phyloP scores from a whole-genome alignment of 92 coral and sea anemone species.

The Palythoa caribaeorum region DNA sequence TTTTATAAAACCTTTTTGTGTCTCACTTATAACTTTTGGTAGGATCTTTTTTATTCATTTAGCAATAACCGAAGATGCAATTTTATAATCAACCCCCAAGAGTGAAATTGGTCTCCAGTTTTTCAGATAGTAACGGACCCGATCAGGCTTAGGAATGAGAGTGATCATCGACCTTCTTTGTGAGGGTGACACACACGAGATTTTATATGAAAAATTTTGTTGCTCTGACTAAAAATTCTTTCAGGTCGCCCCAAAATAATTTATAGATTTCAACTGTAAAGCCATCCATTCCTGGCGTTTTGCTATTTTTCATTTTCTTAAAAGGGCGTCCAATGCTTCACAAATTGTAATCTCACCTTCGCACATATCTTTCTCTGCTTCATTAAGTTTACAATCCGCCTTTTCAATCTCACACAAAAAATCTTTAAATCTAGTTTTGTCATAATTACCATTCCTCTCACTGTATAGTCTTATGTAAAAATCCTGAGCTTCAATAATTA shows the following conservation, averaged over 20 bases:
- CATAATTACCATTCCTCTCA: conserved; percentile 10
- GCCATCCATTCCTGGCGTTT: conserved; percentile 25
- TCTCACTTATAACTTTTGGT: too few species aligned
- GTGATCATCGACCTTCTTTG: conserved; percentile 22
- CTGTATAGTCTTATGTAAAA: conserved; percentile 41
- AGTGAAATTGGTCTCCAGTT: conserved; percentile 22
- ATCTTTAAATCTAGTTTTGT: neutral
- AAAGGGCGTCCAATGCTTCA: conserved; percentile 32
- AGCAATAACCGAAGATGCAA: too few species aligned
- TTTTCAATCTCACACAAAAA: conserved; percentile 13
- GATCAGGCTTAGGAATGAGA: conserved; percentile 19
- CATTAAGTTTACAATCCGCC: conserved; percentile 10
- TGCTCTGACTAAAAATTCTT: neutral
- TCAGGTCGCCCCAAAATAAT: neutral
- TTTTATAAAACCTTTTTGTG: too few species aligned
- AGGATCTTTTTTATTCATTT: too few species aligned
- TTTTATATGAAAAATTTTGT: conserved; percentile 13
- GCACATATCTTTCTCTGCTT: conserved; percentile 21
- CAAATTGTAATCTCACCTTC: conserved; percentile 35
- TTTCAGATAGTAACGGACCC: conserved; percentile 14
- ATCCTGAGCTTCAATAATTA: conserved; percentile 10
- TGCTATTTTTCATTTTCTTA: conserved; percentile 27
- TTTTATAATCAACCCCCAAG: neutral
- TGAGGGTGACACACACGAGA: neutral
- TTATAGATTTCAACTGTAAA: neutral